Conservation (phyloP, 2,888 invertebrate species). For the Cacoxenus indagator region DNA sequence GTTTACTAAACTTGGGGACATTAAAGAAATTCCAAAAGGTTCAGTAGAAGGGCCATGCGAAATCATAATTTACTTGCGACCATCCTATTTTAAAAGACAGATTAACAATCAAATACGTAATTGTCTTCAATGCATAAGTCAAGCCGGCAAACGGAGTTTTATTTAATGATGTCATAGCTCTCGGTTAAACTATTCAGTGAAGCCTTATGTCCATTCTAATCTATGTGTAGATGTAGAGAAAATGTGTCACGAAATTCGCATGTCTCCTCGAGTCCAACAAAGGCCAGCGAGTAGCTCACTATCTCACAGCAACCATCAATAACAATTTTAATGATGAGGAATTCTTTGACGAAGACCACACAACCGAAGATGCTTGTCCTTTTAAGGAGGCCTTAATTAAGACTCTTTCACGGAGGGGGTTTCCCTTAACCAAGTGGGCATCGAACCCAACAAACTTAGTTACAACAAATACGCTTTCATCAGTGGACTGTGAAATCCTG, state of each 20-base stretch:
- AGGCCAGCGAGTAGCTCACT: no score
- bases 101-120: not conserved
- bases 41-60: not conserved
- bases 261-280: no score
- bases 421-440: not conserved
- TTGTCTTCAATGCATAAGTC: not conserved
- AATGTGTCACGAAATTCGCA: no score
- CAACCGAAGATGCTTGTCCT: not conserved
- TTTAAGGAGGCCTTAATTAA: not conserved
- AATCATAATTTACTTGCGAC: not conserved
- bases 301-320: not conserved
- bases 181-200: not conserved
- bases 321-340: no score
- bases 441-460: not conserved
- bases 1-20: not conserved
- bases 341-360: not conserved
- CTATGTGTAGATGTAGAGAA: no score
- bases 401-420: not conserved
- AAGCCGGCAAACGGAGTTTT: not conserved
- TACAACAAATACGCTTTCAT: not conserved
- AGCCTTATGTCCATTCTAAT: not conserved
- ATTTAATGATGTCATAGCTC: not conserved
- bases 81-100: no score
- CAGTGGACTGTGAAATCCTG: not conserved
- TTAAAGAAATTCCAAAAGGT: not conserved